Evolutionary conservation across 2,797 vertebrate genomes (phyloP), one percentile per base, ranked within the genome.

Genomic region (Rhinichthys osculus): DNA sequence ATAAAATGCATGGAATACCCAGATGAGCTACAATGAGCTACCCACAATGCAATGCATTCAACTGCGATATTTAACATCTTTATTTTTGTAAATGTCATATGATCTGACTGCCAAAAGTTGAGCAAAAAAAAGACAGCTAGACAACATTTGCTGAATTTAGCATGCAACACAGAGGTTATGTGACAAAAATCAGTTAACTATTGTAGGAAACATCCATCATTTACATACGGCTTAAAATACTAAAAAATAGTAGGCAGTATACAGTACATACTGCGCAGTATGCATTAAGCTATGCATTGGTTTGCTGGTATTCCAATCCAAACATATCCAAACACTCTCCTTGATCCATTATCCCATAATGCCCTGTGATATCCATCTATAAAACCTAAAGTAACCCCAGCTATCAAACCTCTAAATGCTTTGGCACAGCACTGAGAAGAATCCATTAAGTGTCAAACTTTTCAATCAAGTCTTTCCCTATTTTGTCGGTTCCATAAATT

Each of bases 361-460:
- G 19, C 38, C 66, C 50, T 59, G 50, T 50, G 78, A 71, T 78
- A 62, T 44, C 78, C 16, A 82, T 82, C 76, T 52, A 82, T 64
- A 78, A 77, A 40, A 30, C 54, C 42, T 74, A 13, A 76, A 62
- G 54, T 66, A 81, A 40, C 14, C 42, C 42, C 42, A 62, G 72
- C 62, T 74, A 76, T 84, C 78, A 87, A 87, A 66, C 40, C 30
- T 40, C 16, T 40, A 50, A 85, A 70, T 85, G 80, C 59, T 81
- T 70, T 81, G 83, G 67, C 33, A 78, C 74, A 40, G 57, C 16
- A 19, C 84, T 62, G 64, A 62, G 66, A 87, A 73, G 50, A 85
- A 85, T 78, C 81, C 85, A 86, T 82, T 83, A 83, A 72, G 67
- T 79, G 64, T 72, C 76, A 85, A 72, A 59, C 19, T 71, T 59